Base-by-base conservation (phyloP, 2,888 invertebrate genomes). In the Dynastes hyllus region DNA sequence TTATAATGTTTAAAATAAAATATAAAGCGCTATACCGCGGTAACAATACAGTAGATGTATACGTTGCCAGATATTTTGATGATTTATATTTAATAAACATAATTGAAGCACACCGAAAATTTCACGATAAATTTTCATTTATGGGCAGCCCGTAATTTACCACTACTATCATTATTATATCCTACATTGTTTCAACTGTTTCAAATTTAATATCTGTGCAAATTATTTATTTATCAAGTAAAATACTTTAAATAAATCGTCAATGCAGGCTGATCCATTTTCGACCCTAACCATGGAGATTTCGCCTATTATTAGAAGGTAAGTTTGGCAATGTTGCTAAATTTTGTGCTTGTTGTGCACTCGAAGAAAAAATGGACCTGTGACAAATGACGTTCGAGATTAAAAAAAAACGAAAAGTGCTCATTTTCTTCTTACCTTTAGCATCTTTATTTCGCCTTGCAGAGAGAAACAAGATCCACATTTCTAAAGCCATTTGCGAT, bases 21-120 rank as follows among this genome's bases (percentile, higher is more conserved):
- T n/a, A 29, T 13, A 37, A 37, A 32, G 40, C 40, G 66, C 40
- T 40, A 40, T 8, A n/a, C 16, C 3, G 66, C 16, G 16, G 40
- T 16, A 40, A n/a, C n/a, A 66, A 66, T 40, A 16, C 13, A 66
- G 6, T 16, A 40, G 4, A n/a, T 13, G 40, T 66, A 40, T n/a
- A n/a, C 16, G 37, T n/a, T n/a, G 11, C 40, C 40, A 66, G 37
- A 16, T 37, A 66, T 40, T 37, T 40, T 40, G 16, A 37, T 66
- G 66, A 66, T 66, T 66, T 66, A 66, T 66, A 66, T 66, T 45
- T 66, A 66, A 66, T 66, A 32, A 66, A 40, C 66, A 66, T 66
- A 66, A 37, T 66, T 40, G 9, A n/a, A n/a, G 16, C 4, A 55
- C 22, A n/a, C 55, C 1, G 37, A 40, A 66, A 66, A 37, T 45